Conservation (phyloP, 2,113 vertebrate species). For the Piaya cayana region DNA sequence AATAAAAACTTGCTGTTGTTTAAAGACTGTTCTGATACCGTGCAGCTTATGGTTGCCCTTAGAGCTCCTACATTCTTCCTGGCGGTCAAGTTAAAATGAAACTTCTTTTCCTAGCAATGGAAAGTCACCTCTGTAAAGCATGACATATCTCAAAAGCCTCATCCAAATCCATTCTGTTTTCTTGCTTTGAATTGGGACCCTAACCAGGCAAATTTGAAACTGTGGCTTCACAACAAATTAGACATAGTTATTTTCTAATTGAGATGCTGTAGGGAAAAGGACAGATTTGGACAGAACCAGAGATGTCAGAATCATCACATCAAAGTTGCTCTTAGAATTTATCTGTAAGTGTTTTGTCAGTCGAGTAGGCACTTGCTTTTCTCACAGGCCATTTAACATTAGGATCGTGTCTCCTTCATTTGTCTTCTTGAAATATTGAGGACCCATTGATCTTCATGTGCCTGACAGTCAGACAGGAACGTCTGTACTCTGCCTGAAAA, state of each 20-base stretch:
- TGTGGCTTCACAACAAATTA: neutral
- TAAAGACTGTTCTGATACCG: neutral
- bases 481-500: constrained; percentile 8
- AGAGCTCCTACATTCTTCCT: neutral
- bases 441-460: neutral
- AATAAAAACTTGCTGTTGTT: neutral
- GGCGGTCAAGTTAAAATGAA: neutral
- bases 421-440: constrained; percentile 42
- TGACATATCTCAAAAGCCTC: neutral
- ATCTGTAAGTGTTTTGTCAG: constrained; percentile 16
- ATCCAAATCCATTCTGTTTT: neutral
- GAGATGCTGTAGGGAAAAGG: neutral
- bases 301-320: neutral
- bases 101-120: neutral
- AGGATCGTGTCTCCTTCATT: constrained; percentile 31
- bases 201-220: neutral
- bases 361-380: neutral
- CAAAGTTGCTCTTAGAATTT: neutral
- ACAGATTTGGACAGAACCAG: neutral
- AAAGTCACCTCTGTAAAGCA: neutral
- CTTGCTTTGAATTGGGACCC: neutral
- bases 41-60: neutral
- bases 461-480: constrained; percentile 44
- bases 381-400: constrained; percentile 27
- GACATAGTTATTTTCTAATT: neutral